Conservation (phyloP, 2,797 vertebrate genomes). For the Phoxinus dragarum region DNA sequence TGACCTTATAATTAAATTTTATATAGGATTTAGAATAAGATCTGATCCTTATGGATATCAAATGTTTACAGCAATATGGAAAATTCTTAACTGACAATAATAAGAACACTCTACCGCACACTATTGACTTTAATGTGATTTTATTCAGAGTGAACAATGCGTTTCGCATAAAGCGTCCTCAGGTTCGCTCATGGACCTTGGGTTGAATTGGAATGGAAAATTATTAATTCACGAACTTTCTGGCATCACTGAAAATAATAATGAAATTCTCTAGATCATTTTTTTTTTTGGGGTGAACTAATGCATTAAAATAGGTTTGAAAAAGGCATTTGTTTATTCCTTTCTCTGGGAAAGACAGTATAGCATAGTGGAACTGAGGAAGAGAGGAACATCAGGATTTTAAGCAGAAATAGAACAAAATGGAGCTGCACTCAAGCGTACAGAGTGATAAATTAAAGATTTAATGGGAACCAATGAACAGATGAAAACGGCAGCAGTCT, state of each 20-base stretch:
- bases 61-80: background rate
- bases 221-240: background rate
- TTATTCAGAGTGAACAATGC: too few relatives aligned
- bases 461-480: slow-evolving; percentile 56
- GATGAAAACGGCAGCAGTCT: slow-evolving; percentile 49
- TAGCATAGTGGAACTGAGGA: slow-evolving; percentile 21
- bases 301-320: background rate
- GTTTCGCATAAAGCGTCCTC: too few relatives aligned
- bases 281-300: background rate
- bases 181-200: too few relatives aligned
- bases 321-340: background rate
- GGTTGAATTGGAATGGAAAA: too few relatives aligned
- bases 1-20: background rate
- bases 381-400: slow-evolving; percentile 52
- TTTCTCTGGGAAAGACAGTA: slow-evolving; percentile 16
- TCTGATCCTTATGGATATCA: background rate
- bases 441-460: slow-evolving; percentile 62
- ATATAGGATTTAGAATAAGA: background rate
- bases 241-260: background rate
- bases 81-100: background rate
- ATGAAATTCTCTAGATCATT: background rate
- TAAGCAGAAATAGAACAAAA: slow-evolving; percentile 51
- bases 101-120: too few relatives aligned
- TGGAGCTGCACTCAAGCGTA: slow-evolving; percentile 53
- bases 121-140: too few relatives aligned